A percentile compares a stretch with the other conserved stretches of the same genome.
Evolutionary conservation across 1,140 invertebrate genomes (phyloP).

Genomic region (Brachystomella parvula): DNA sequence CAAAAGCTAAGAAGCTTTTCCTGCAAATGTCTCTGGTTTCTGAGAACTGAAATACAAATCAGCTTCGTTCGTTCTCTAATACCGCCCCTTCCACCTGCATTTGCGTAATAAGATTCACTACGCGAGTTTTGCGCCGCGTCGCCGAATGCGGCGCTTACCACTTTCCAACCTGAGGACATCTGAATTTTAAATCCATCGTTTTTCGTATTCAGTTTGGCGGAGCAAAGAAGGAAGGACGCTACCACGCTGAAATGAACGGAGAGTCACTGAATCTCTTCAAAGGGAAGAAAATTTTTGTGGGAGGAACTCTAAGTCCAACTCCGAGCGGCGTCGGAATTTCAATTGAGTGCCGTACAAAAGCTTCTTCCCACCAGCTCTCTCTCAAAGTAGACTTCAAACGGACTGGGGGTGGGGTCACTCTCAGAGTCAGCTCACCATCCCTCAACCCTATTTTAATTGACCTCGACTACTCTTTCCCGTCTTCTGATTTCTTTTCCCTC

Average conservation of each 20-base stretch:
- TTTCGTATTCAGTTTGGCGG: constrained; percentile 10
- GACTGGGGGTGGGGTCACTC: neutral
- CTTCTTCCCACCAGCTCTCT: constrained; percentile 5
- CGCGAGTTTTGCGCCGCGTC: too few species aligned
- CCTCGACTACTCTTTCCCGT: constrained; percentile 4
- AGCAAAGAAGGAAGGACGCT: neutral
- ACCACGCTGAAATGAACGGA: constrained; percentile 18
- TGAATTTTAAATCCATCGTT: constrained; percentile 29
- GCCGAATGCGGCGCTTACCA: neutral
- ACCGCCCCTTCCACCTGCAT: neutral
- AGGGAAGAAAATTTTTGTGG: constrained; percentile 20
- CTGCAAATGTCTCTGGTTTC: too few species aligned
- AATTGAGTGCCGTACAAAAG: constrained; percentile 26
- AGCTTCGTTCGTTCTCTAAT: neutral
- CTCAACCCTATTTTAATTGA: constrained; percentile 12
- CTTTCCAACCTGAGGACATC: constrained; percentile 4
- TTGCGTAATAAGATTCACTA: too few species aligned
- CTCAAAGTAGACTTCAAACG: neutral
- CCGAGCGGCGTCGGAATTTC: constrained; percentile 11
- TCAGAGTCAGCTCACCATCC: constrained; percentile 16
- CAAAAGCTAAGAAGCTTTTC: too few species aligned
- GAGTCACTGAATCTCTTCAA: constrained; percentile 28
- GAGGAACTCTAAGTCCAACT: neutral
- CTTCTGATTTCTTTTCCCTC: neutral
- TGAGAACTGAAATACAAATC: too few species aligned